Conservation (phyloP, 1,140 invertebrate genomes). For the Oncopodura yosiiana region DNA sequence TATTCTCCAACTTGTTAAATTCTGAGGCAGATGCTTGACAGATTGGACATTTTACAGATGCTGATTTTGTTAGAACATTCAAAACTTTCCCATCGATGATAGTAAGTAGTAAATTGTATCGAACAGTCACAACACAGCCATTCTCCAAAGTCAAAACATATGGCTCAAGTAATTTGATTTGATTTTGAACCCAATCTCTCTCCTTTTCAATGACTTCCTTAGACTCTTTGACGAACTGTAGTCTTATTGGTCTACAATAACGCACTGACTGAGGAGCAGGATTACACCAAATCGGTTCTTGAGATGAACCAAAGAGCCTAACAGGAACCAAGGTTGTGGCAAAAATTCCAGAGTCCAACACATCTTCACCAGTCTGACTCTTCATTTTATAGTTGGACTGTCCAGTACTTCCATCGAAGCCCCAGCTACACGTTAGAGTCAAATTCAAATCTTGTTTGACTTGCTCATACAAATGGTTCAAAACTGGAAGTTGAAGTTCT, state of each 20-base stretch:
- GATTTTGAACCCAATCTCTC: slow-evolving; percentile 8
- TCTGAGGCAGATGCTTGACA: slow-evolving; percentile 7
- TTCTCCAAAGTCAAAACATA: not conserved
- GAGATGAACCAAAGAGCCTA: not conserved
- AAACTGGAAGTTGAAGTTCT: too few species aligned
- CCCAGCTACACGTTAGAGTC: not conserved
- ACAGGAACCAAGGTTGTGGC: not conserved
- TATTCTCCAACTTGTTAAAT: slow-evolving; percentile 3
- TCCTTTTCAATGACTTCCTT: slow-evolving; percentile 12
- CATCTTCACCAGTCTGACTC: not conserved
- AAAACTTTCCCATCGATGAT: slow-evolving; percentile 29
- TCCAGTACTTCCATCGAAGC: slow-evolving; percentile 1
- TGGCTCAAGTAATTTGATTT: not conserved
- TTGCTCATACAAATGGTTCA: too few species aligned
- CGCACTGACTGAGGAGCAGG: not conserved
- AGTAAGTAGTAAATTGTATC: slow-evolving; percentile 16
- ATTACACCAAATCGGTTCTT: not conserved
- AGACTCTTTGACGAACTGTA: slow-evolving; percentile 26
- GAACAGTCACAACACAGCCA: slow-evolving; percentile 5
- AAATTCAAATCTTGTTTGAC: too few species aligned
- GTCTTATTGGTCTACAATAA: slow-evolving; percentile 31
- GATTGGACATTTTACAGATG: slow-evolving; percentile 14
- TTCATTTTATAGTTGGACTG: not conserved
- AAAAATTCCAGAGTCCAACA: not conserved
- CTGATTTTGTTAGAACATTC: slow-evolving; percentile 4